Evolutionary conservation across 1,140 invertebrate genomes (phyloP).

Genomic region (Reticulitermes speratus): DNA sequence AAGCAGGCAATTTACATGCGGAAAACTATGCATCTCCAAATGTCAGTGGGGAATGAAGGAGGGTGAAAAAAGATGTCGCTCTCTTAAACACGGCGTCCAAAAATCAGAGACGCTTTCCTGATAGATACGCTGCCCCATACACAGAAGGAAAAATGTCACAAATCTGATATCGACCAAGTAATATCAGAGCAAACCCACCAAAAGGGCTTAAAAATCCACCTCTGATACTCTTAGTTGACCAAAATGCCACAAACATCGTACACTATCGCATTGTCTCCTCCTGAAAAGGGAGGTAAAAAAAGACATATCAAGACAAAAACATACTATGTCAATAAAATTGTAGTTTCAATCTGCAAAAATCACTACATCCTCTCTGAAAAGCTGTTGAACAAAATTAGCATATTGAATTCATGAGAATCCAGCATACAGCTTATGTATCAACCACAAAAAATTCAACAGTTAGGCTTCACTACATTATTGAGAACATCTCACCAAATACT

Average conservation of each 20-base stretch:
- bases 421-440: conserved; percentile 28
- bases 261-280: conserved; percentile 30
- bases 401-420: conserved; percentile 23
- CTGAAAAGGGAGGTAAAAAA: conserved; percentile 35
- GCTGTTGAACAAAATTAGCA: conserved; percentile 37
- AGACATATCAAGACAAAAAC: conserved; percentile 37
- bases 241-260: conserved; percentile 33
- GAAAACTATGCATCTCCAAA: conserved; percentile 36
- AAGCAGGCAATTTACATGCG: conserved; percentile 38
- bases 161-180: conserved; percentile 32
- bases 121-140: conserved; percentile 64
- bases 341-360: conserved; percentile 37
- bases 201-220: conserved; percentile 30
- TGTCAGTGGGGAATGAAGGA: conserved; percentile 33
- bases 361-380: conserved; percentile 38
- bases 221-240: conserved; percentile 35
- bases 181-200: conserved; percentile 36
- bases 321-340: conserved; percentile 33
- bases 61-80: conserved; percentile 57
- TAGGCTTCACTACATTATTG: conserved; percentile 25
- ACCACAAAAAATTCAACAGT: conserved; percentile 31
- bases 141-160: conserved; percentile 71
- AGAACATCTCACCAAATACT: conserved; percentile 30
- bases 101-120: conserved; percentile 56
- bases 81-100: conserved; percentile 55